These are phyloP conservation scores for Lacanobia oleracea DNA, from an alignment of 2,888 invertebrate genomes.

Conservation along the genomic window DNA sequence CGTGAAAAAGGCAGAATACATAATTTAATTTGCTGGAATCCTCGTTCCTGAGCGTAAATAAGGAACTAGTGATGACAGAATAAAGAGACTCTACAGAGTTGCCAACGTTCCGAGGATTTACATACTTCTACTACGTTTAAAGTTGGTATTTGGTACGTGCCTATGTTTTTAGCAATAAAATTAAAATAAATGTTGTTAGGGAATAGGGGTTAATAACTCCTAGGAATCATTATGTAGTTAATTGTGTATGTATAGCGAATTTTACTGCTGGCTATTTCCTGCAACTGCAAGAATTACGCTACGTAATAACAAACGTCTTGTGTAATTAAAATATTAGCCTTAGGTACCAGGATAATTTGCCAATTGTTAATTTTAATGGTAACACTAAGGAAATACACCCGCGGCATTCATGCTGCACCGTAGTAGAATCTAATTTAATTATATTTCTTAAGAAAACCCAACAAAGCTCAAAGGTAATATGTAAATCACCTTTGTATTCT, in stretches of 20 bases:
- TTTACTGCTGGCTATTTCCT: slow-evolving; percentile 48
- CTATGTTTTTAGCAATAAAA: neutral
- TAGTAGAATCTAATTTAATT: neutral
- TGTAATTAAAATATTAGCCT: slow-evolving; percentile 15
- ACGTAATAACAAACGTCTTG: slow-evolving; percentile 22
- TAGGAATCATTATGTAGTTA: slow-evolving; percentile 27
- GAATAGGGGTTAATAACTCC: slow-evolving; percentile 7
- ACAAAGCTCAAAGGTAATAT: neutral
- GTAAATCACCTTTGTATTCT: neutral
- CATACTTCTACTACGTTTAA: slow-evolving; percentile 15
- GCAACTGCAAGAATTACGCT: slow-evolving; percentile 16
- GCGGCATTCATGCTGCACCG: neutral
- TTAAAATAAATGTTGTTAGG: neutral
- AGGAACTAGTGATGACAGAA: slow-evolving; percentile 40
- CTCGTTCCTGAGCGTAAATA: slow-evolving; percentile 20
- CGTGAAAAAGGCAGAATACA: slow-evolving; percentile 43
- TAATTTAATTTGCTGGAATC: slow-evolving; percentile 49
- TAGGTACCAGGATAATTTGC: neutral
- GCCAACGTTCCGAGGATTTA: slow-evolving; percentile 19
- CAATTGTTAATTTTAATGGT: slow-evolving; percentile 14
- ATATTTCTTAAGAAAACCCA: neutral
- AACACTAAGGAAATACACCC: slow-evolving; percentile 29
- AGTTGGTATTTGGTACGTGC: neutral
- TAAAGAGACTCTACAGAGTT: slow-evolving; percentile 29
- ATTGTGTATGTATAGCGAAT: neutral